phyloP scores from a whole-genome alignment of 1,140 invertebrate species.

The Drosophila ohnishii region DNA sequence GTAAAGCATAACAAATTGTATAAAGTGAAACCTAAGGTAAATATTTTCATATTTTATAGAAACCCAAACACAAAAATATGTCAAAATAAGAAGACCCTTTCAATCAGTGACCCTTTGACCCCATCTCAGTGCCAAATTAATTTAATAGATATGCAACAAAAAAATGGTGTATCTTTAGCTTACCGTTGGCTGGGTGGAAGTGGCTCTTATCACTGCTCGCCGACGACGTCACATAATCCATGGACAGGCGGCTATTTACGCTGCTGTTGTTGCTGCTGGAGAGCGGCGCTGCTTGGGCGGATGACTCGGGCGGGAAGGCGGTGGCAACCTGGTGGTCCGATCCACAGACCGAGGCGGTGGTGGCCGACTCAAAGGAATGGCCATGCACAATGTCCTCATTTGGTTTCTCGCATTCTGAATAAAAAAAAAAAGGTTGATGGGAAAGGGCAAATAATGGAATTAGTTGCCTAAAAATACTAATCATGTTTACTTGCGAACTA shows the following conservation, averaged over 20 bases:
- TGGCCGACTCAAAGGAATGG: slow-evolving; percentile 88
- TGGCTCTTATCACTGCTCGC: slow-evolving; percentile 75
- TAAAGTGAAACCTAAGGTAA: neutral
- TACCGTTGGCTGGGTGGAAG: slow-evolving; percentile 69
- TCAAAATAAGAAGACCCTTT: neutral
- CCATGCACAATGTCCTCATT: slow-evolving; percentile 86
- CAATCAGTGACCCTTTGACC: slow-evolving; percentile 18
- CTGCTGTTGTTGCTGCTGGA: slow-evolving; percentile 45
- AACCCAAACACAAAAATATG: neutral
- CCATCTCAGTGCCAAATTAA: slow-evolving; percentile 5
- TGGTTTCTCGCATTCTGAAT: slow-evolving; percentile 83
- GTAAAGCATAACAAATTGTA: neutral
- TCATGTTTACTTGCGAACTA: slow-evolving; percentile 39
- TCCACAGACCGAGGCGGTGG: slow-evolving; percentile 86
- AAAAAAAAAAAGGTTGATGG: neutral
- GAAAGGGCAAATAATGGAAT: slow-evolving; percentile 43
- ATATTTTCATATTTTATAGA: neutral
- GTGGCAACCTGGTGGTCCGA: slow-evolving; percentile 87
- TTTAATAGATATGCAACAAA: slow-evolving; percentile 7
- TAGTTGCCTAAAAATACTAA: slow-evolving; percentile 45
- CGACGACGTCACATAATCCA: slow-evolving; percentile 62
- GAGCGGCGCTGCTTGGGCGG: slow-evolving; percentile 60
- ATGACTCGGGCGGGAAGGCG: slow-evolving; percentile 83
- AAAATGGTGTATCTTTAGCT: slow-evolving; percentile 36
- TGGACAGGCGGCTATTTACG: slow-evolving; percentile 58